Evolutionary conservation across 1,140 invertebrate genomes (phyloP).

Genomic region (Caerostris extrusa): DNA sequence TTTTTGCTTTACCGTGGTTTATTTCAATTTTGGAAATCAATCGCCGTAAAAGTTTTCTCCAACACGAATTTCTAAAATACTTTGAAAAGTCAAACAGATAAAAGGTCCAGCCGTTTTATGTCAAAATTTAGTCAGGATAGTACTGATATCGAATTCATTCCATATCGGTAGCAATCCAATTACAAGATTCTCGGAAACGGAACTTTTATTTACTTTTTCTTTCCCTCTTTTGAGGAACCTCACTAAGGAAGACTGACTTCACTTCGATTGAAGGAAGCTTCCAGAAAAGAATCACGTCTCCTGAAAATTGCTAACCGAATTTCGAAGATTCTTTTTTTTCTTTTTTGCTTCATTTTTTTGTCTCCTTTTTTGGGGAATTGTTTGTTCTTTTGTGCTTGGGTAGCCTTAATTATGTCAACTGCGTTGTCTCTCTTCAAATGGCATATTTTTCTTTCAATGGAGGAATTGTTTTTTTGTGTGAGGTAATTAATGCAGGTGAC

Average conservation of each 20-base stretch:
- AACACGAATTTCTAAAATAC: neutral
- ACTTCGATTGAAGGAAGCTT: neutral
- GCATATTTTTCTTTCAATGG: neutral
- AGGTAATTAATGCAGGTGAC: neutral
- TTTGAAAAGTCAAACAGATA: neutral
- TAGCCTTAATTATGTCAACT: slow-evolving; percentile 37
- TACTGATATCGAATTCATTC: slow-evolving; percentile 66
- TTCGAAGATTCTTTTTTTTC: slow-evolving; percentile 40
- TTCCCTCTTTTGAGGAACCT: neutral
- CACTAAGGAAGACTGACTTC: slow-evolving; percentile 31
- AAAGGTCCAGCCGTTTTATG: slow-evolving; percentile 15
- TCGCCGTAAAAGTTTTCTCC: neutral
- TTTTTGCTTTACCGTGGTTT: no score
- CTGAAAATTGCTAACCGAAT: slow-evolving; percentile 66
- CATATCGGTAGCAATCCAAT: slow-evolving; percentile 64
- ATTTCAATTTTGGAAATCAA: neutral
- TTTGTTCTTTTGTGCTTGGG: neutral
- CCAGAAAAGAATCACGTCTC: slow-evolving; percentile 64
- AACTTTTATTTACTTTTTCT: slow-evolving; percentile 36
- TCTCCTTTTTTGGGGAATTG: neutral
- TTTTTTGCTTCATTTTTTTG: neutral
- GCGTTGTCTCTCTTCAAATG: neutral
- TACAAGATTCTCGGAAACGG: slow-evolving; percentile 19
- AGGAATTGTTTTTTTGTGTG: neutral
- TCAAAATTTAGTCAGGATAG: slow-evolving; percentile 33